Evolutionary conservation across 2,113 vertebrate species (phyloP).

Genomic region (Archilochus colubris): DNA sequence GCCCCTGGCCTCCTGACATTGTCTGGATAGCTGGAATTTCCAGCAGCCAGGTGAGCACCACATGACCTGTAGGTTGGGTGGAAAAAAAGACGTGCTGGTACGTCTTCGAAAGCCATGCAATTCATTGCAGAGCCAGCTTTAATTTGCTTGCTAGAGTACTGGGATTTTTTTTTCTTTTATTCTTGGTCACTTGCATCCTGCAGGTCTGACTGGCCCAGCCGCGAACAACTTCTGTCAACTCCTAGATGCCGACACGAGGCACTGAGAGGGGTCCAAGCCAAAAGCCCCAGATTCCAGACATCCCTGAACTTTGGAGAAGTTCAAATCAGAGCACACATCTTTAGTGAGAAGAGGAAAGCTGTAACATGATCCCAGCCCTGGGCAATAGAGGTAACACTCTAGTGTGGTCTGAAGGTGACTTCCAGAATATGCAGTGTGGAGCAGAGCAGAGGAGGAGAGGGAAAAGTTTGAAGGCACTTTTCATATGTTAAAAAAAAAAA

Average conservation of each 20-base stretch:
- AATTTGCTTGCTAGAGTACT: background rate
- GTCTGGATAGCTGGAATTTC: background rate
- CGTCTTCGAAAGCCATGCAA: background rate
- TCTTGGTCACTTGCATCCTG: background rate
- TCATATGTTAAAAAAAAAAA: background rate
- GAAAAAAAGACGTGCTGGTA: background rate
- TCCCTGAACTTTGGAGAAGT: constrained; percentile 66
- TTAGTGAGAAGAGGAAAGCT: constrained; percentile 44
- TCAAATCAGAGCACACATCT: constrained; percentile 66
- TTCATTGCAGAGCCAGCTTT: background rate
- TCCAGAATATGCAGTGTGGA: constrained; percentile 18
- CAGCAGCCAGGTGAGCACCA: background rate
- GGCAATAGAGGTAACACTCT: constrained; percentile 57
- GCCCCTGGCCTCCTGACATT: background rate
- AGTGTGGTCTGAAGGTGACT: constrained; percentile 64
- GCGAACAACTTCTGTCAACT: constrained; percentile 32
- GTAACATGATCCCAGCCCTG: constrained; percentile 50
- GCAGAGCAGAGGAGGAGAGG: background rate
- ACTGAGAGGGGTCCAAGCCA: constrained; percentile 5
- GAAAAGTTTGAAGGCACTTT: background rate
- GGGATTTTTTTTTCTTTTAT: background rate
- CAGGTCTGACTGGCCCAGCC: background rate
- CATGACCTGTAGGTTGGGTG: background rate
- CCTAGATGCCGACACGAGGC: background rate
- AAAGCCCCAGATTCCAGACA: constrained; percentile 62